A percentile compares a stretch with the other conserved stretches of the same genome.
phyloP scores from a whole-genome alignment of 2,888 invertebrate species.

The Dryomyza anilis region DNA sequence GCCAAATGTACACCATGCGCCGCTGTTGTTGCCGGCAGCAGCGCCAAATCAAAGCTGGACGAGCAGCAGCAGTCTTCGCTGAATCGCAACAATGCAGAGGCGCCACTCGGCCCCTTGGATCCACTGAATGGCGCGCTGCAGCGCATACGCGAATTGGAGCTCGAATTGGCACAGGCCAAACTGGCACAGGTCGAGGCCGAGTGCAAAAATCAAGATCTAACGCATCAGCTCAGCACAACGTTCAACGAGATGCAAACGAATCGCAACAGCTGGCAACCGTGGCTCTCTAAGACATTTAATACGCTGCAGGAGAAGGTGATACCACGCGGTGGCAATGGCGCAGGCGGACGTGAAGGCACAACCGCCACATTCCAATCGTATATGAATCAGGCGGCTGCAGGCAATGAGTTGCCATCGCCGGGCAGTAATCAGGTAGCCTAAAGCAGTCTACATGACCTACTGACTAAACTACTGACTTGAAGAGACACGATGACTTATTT shows the following conservation, averaged over 20 bases:
- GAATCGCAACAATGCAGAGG: constrained; percentile 45
- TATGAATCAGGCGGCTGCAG: constrained; percentile 42
- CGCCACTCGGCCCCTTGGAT: constrained; percentile 57
- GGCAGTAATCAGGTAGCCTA: constrained; percentile 56
- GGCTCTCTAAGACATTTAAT: constrained; percentile 89
- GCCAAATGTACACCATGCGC: constrained; percentile 63
- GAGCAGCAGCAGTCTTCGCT: constrained; percentile 27
- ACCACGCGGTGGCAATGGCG: constrained; percentile 47
- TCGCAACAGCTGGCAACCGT: constrained; percentile 77
- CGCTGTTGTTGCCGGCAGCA: constrained; percentile 39
- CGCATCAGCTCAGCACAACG: constrained; percentile 85
- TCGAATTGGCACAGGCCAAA: constrained; percentile 96
- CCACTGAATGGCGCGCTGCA: constrained; percentile 55
- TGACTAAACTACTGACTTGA: no score
- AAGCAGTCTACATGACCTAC: no score
- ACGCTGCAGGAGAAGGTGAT: constrained; percentile 60
- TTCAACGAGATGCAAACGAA: constrained; percentile 73
- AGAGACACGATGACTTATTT: no score
- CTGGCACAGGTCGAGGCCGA: constrained; percentile 96
- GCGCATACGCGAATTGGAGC: constrained; percentile 85
- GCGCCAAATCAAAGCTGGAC: background rate
- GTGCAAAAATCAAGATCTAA: constrained; percentile 93
- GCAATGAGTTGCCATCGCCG: constrained; percentile 55
- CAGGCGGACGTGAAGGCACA: constrained; percentile 41
- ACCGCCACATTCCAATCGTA: constrained; percentile 61